Percentiles rank a stretch among this genome's conserved stretches.
Evolutionary conservation across 2,797 vertebrate genomes (phyloP).

Genomic region (Helarctos malayanus): DNA sequence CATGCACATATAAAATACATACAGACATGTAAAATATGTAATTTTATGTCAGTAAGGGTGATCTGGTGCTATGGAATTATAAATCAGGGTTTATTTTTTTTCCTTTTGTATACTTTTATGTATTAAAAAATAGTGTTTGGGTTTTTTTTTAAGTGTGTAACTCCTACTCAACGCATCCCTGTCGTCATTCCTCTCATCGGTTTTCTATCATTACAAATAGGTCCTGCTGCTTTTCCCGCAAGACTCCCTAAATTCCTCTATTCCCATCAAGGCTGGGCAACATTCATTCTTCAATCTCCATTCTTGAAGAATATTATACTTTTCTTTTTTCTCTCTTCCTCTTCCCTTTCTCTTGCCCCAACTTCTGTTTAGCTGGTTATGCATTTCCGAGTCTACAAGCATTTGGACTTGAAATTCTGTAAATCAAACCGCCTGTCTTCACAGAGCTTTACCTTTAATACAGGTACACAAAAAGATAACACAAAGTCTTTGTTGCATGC

Average conservation of each 20-base stretch:
- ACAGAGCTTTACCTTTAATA: constrained; percentile 53
- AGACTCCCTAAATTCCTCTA: constrained; percentile 2
- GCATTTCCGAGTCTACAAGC: constrained; percentile 1
- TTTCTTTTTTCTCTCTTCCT: background rate
- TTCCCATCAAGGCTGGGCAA: background rate
- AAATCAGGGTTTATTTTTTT: background rate
- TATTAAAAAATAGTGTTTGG: background rate
- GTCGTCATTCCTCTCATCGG: background rate
- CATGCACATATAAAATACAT: background rate
- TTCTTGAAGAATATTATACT: constrained; percentile 8
- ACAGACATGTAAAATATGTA: background rate
- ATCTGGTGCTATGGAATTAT: constrained; percentile 35
- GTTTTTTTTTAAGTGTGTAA: constrained; percentile 28
- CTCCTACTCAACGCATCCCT: background rate
- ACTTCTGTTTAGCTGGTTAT: background rate
- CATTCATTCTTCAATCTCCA: background rate
- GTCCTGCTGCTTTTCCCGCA: constrained; percentile 1
- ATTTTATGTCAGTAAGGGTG: constrained; percentile 39
- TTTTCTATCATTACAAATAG: constrained; percentile 17
- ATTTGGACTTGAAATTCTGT: constrained; percentile 24
- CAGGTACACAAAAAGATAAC: constrained; percentile 8
- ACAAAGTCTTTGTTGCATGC: constrained; percentile 19
- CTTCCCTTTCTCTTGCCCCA: background rate
- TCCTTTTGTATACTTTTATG: background rate
- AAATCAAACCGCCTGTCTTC: constrained; percentile 44